phyloP scores from a whole-genome alignment of 2,888 invertebrate species.

The Byasa hedistus region DNA sequence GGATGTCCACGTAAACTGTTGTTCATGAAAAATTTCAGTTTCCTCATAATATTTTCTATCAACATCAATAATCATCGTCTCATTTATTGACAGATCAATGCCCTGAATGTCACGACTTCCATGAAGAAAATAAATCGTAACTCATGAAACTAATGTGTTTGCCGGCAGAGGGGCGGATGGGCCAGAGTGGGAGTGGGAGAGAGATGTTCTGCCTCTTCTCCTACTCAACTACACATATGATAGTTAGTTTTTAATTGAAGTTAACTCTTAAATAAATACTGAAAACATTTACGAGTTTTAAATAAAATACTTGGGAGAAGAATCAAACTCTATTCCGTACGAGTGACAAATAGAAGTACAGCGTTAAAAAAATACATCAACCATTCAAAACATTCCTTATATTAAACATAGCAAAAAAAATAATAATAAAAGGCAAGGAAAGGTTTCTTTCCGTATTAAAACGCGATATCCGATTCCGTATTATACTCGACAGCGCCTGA shows the following conservation, averaged over 20 bases:
- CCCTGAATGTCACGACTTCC: too few species aligned
- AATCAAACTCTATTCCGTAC: slow-evolving; percentile 14
- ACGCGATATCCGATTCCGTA: too few species aligned
- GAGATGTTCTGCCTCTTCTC: not conserved
- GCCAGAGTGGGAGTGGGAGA: too few species aligned
- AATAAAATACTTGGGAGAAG: slow-evolving; percentile 3
- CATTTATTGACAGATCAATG: too few species aligned
- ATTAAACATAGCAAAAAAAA: slow-evolving; percentile 17
- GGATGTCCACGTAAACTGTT: too few species aligned
- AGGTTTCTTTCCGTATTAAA: slow-evolving; percentile 9
- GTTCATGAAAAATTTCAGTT: too few species aligned
- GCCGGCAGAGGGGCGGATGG: too few species aligned
- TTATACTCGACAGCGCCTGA: not conserved
- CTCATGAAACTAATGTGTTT: too few species aligned
- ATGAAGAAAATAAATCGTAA: too few species aligned
- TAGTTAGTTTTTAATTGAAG: not conserved
- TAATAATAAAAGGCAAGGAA: slow-evolving; percentile 9
- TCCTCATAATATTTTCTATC: too few species aligned
- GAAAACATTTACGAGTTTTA: not conserved
- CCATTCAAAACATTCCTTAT: slow-evolving; percentile 23
- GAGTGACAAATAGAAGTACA: slow-evolving; percentile 19
- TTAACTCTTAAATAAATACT: not conserved
- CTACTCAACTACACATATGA: not conserved
- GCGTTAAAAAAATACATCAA: slow-evolving; percentile 18
- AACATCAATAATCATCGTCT: too few species aligned